phyloP scores from a whole-genome alignment of 2,797 vertebrate species.

The Tokudaia tokunoshimensis region DNA sequence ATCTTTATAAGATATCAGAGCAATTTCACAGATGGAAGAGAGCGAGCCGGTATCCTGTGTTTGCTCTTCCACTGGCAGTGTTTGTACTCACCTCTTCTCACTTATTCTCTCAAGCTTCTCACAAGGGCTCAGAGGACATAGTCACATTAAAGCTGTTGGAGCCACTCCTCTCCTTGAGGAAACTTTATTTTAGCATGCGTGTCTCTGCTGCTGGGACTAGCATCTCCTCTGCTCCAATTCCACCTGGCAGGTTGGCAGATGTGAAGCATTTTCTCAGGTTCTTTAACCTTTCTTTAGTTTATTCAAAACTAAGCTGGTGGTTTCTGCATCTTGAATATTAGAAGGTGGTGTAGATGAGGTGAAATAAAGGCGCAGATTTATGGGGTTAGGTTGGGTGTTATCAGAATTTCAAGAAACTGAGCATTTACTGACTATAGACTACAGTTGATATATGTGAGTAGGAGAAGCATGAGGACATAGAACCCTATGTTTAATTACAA shows the following conservation, averaged over 20 bases:
- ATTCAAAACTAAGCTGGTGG: conserved; percentile 26
- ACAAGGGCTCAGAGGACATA: background rate
- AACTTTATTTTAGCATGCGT: background rate
- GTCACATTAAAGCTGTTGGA: background rate
- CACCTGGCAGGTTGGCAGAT: background rate
- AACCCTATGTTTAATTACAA: conserved; percentile 72
- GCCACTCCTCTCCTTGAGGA: background rate
- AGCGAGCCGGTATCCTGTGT: background rate
- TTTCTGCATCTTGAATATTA: conserved; percentile 15
- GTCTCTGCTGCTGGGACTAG: background rate
- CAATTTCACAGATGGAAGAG: conserved; percentile 4
- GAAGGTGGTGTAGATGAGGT: conserved; percentile 53
- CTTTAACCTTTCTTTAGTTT: background rate
- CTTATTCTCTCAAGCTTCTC: background rate
- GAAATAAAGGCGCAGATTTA: background rate
- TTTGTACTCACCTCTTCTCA: background rate
- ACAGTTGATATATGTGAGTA: conserved; percentile 57
- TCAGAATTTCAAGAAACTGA: conserved; percentile 63
- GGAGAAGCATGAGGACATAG: conserved; percentile 73
- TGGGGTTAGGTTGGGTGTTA: background rate
- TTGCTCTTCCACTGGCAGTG: background rate
- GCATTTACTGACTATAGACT: conserved; percentile 66
- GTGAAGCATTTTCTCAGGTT: background rate
- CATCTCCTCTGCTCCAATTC: background rate
- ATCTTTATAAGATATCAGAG: background rate